Evolutionary conservation across 2,797 vertebrate species (phyloP), one percentile per base, ranked within the genome.

Genomic region (Tauraco hartlaubi): DNA sequence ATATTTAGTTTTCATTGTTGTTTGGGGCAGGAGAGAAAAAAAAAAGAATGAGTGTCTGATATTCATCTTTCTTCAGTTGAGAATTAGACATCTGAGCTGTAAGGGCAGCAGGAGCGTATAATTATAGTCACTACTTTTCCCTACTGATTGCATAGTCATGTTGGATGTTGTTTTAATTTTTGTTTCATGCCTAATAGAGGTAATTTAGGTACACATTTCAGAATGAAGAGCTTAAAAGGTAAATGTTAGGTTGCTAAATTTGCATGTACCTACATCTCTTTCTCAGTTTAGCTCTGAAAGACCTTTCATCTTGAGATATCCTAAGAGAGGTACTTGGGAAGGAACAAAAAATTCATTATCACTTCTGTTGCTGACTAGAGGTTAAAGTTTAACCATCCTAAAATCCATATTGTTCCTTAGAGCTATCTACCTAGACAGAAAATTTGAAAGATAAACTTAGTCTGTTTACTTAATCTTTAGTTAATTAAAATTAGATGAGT

Each of bases 21-120:
- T 48, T 55, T 3, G 3, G 33, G 11, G 6, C 6, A 21, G 33
- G 9, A n/a, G 2, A 15, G 6, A 19, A 28, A 5, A 4, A 29
- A 61, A 31, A 23, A 29, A 59, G 11, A 31, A 20, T 17, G 12
- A 48, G 5, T 23, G 19, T 52, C 15, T 46, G 52, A 61, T 48
- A 55, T 19, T 62, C 4, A 49, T 43, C 18, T 88, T 14, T 21
- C 29, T 52, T 46, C 46, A 16, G 14, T 8, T 1, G 4, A 74
- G 23, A 7, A 39, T 67, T 46, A 59, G 11, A 7, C 29, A 31
- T 67, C 29, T 67, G 31, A 62, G 35, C 35, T 82, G 21, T 49
- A 56, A 82, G 31, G 63, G 21, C 25, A 54, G 17, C 1, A 0
- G 39, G 5, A 29, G 6, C 62, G 11, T n/a, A 4, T 51, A 43